phyloP scores from a whole-genome alignment of 1,140 invertebrate species.

The Hirudo medicinalis region DNA sequence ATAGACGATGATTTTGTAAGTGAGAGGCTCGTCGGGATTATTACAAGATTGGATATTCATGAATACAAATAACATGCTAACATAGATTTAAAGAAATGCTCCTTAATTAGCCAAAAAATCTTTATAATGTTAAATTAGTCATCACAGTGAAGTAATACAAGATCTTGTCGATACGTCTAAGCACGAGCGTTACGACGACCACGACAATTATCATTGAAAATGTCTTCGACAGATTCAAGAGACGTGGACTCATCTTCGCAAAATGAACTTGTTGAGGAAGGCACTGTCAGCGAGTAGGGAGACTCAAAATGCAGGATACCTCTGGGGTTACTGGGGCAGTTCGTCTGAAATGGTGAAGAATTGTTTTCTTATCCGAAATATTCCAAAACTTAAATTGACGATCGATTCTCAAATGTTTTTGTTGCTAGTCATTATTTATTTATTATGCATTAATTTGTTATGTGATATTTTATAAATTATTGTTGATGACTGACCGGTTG shows the following conservation, averaged over 20 bases:
- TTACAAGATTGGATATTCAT: no score
- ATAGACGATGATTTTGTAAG: constrained; percentile 54
- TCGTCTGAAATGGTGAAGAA: constrained; percentile 49
- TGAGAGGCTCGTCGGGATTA: no score
- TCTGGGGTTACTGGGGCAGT: constrained; percentile 72
- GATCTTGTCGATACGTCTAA: no score
- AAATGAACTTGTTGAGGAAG: constrained; percentile 68
- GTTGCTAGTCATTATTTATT: not conserved
- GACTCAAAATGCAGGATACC: constrained; percentile 62
- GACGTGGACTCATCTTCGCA: constrained; percentile 82
- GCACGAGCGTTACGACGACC: no score
- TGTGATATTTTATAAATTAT: no score
- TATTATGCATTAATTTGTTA: no score
- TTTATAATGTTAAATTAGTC: no score
- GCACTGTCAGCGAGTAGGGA: constrained; percentile 47
- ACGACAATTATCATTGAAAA: no score
- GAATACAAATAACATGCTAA: no score
- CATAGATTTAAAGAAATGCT: no score
- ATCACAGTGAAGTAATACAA: no score
- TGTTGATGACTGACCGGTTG: not conserved
- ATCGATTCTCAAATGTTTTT: not conserved
- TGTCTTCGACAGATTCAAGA: constrained; percentile 51
- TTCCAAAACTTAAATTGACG: not conserved
- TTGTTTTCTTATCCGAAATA: constrained; percentile 37
- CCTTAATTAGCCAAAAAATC: no score